These are phyloP conservation scores for Brachyptera risi DNA, from an alignment of 2,888 invertebrate genomes.

Conservation along the genomic window DNA sequence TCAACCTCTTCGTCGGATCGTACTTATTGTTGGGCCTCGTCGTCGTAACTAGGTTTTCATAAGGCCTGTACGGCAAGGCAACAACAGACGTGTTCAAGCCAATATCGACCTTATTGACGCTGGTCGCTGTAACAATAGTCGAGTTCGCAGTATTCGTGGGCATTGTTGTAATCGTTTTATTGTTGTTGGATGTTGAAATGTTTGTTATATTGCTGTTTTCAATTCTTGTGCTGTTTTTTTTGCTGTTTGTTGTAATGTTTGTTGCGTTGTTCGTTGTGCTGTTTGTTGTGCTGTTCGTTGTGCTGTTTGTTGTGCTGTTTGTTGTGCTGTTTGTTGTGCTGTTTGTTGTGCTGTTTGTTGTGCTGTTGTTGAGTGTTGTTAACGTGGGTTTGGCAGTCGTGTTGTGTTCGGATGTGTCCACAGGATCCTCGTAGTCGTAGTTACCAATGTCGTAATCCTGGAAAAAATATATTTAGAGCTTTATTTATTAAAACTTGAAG, in stretches of 20 bases:
- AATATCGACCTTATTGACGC: not conserved
- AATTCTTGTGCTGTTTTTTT: not conserved
- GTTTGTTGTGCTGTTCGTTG: no score
- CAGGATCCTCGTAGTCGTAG: constrained; percentile 14
- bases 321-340: not conserved
- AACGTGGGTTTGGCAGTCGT: not conserved
- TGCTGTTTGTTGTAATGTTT: not conserved
- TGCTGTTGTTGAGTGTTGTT: no score
- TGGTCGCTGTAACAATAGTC: not conserved
- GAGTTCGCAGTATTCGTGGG: not conserved
- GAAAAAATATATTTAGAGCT: no score
- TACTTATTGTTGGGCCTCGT: not conserved
- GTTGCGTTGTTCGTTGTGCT: not conserved
- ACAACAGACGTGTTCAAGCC: not conserved
- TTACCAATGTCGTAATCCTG: constrained; percentile 12
- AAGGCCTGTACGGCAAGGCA: not conserved
- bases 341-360: no score
- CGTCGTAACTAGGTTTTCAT: not conserved
- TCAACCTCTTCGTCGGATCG: not conserved
- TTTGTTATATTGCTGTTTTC: not conserved
- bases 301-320: not conserved
- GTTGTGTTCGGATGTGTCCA: not conserved
- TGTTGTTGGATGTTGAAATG: not conserved
- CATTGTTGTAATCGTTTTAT: not conserved
- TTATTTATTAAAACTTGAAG: no score